Conservation (phyloP, 2,113 vertebrate genomes). For the Onychostruthus taczanowskii region DNA sequence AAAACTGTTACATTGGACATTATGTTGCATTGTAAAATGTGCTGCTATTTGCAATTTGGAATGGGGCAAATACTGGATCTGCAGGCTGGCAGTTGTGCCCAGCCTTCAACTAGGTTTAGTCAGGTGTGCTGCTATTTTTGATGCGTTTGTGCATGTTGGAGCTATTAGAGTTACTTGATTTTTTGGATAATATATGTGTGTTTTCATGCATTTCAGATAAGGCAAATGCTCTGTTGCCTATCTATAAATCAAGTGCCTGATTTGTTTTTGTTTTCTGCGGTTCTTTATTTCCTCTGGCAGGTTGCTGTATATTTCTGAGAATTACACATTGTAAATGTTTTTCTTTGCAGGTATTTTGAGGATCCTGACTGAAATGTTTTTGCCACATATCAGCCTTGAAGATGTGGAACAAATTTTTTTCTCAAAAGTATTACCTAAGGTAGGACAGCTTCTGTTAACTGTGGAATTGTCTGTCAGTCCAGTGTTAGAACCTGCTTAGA, state of each 20-base stretch:
- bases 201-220: not conserved
- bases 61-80: not conserved
- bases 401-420: constrained; percentile 85
- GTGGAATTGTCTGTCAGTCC: not conserved
- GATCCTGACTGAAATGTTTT: constrained; percentile 87
- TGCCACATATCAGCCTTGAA: constrained; percentile 84
- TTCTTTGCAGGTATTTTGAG: constrained; percentile 82
- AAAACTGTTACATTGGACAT: rapidly evolving
- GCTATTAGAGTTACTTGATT: not conserved
- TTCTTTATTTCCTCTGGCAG: not conserved
- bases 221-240: not conserved
- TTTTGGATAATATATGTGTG: not conserved
- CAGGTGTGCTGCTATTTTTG: not conserved
- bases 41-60: not conserved
- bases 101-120: not conserved
- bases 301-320: not conserved
- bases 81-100: not conserved
- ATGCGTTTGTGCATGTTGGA: not conserved
- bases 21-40: not conserved
- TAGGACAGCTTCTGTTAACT: constrained; percentile 17
- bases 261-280: not conserved
- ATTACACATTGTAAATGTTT: not conserved
- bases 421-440: constrained; percentile 90
- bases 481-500: not conserved
- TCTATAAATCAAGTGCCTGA: not conserved